These are phyloP conservation scores for Mongoloraphidia duomilia DNA, from an alignment of 2,888 invertebrate genomes.

Conservation along the genomic window DNA sequence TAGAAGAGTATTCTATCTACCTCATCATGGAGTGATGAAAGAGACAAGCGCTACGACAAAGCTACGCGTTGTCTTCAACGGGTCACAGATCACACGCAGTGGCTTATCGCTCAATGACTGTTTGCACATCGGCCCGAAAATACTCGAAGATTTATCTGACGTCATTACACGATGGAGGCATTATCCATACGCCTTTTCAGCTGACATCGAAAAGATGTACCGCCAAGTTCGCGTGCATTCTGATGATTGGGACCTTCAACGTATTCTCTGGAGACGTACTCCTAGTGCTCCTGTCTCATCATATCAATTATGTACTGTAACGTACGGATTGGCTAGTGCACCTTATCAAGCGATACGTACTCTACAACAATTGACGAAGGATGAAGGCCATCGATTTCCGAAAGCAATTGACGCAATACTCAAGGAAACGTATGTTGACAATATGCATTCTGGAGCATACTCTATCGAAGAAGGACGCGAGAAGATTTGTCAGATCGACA, in stretches of 20 bases:
- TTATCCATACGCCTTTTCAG: background rate
- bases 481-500: background rate
- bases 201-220: constrained; percentile 5
- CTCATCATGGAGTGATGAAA: background rate
- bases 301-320: constrained; percentile 6
- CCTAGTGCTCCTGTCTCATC: background rate
- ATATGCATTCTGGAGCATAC: background rate
- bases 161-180: constrained; percentile 1
- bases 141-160: constrained; percentile 1
- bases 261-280: background rate
- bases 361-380: constrained; percentile 4
- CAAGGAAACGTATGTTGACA: background rate
- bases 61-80: constrained; percentile 5
- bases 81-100: background rate
- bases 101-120: background rate
- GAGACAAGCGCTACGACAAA: background rate
- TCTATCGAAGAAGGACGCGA: background rate
- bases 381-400: background rate
- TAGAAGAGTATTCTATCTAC: background rate
- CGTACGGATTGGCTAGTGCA: constrained; percentile 8
- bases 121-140: background rate
- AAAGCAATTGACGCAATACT: too few relatives aligned
- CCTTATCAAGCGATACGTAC: constrained; percentile 9
- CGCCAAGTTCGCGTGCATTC: constrained; percentile 3
- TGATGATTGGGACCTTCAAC: background rate